phyloP scores from a whole-genome alignment of 1,140 invertebrate species.

The Drosophila orena region DNA sequence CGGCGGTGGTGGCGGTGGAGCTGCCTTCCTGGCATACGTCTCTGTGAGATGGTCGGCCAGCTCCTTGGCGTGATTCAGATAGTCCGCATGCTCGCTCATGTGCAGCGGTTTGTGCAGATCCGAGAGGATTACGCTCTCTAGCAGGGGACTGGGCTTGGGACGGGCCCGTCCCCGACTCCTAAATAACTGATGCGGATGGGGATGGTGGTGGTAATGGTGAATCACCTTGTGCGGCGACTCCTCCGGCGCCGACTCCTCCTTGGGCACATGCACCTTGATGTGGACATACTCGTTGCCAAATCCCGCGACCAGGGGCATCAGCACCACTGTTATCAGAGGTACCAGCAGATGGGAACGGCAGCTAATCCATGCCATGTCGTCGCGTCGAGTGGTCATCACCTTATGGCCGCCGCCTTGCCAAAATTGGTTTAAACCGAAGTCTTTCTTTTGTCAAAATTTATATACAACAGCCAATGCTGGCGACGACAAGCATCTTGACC shows the following conservation, averaged over 20 bases:
- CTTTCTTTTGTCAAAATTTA: slow-evolving; percentile 78
- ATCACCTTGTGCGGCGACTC: slow-evolving; percentile 59
- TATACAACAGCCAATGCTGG: slow-evolving; percentile 49
- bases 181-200: slow-evolving; percentile 49
- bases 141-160: slow-evolving; percentile 54
- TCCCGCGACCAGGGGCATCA: slow-evolving; percentile 7
- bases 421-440: slow-evolving; percentile 80
- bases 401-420: slow-evolving; percentile 67
- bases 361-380: slow-evolving; percentile 22
- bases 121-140: slow-evolving; percentile 71
- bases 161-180: slow-evolving; percentile 16
- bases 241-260: slow-evolving; percentile 53
- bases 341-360: neutral
- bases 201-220: slow-evolving; percentile 73
- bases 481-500: slow-evolving; percentile 58
- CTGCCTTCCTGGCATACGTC: slow-evolving; percentile 52
- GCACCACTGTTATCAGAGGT: slow-evolving; percentile 7
- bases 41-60: slow-evolving; percentile 63
- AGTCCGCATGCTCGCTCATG: slow-evolving; percentile 73
- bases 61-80: slow-evolving; percentile 74
- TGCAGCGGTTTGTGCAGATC: slow-evolving; percentile 71
- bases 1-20: slow-evolving; percentile 19
- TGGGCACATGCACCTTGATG: slow-evolving; percentile 78
- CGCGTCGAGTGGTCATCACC: slow-evolving; percentile 35
- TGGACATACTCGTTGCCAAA: slow-evolving; percentile 79